A percentile compares a stretch with the other conserved stretches of the same genome.
These are phyloP conservation scores for Scomberomorus guttatus DNA, from an alignment of 2,797 vertebrate species.

Conservation along the genomic window DNA sequence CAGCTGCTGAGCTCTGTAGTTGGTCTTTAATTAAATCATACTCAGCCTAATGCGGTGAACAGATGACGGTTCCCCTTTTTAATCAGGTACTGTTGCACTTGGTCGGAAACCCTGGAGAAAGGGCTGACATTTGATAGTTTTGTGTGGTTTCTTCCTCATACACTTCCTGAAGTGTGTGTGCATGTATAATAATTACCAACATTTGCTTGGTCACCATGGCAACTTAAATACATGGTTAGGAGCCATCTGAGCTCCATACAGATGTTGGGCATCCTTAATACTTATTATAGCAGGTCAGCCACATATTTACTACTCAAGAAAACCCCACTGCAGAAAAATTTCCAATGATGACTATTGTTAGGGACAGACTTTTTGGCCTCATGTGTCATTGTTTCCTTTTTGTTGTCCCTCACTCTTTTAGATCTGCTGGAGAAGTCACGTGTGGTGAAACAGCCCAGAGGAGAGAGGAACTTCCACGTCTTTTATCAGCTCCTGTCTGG, in stretches of 20 bases:
- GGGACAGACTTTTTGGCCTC: slow-evolving; percentile 10
- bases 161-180: slow-evolving; percentile 60
- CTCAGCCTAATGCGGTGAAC: slow-evolving; percentile 68
- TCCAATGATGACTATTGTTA: slow-evolving; percentile 15
- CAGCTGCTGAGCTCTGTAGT: slow-evolving; percentile 49
- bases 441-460: slow-evolving; percentile 97
- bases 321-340: background rate
- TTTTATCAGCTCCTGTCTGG: slow-evolving; percentile 98
- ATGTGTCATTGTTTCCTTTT: slow-evolving; percentile 53
- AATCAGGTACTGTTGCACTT: slow-evolving; percentile 72
- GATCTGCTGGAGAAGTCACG: slow-evolving; percentile 99
- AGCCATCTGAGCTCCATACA: slow-evolving; percentile 23
- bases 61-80: slow-evolving; percentile 61
- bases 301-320: slow-evolving; percentile 8
- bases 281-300: background rate
- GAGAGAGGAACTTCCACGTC: slow-evolving; percentile 98
- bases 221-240: slow-evolving; percentile 45
- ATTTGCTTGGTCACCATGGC: slow-evolving; percentile 50
- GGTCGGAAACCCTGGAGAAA: slow-evolving; percentile 61
- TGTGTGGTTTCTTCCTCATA: slow-evolving; percentile 44
- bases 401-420: slow-evolving; percentile 63
- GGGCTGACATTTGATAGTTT: slow-evolving; percentile 54
- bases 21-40: slow-evolving; percentile 71
- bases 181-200: slow-evolving; percentile 52
- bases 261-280: slow-evolving; percentile 4